phyloP scores from a whole-genome alignment of 2,113 vertebrate genomes.

The Oenanthe melanoleuca region DNA sequence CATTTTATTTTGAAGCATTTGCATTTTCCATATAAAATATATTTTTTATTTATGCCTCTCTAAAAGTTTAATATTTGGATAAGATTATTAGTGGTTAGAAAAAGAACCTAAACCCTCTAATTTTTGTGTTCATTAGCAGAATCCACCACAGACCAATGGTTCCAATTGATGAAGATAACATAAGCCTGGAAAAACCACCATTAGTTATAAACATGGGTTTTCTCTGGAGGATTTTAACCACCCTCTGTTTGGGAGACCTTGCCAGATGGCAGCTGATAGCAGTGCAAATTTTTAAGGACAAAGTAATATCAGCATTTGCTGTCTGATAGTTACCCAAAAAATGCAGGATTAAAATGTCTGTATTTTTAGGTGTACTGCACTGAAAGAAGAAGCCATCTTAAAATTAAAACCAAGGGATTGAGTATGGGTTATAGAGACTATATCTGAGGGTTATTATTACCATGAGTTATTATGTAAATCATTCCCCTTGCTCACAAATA shows the following conservation, averaged over 20 bases:
- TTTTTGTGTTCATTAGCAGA: not conserved
- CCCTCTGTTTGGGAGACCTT: not conserved
- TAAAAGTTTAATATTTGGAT: not conserved
- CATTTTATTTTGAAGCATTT: not conserved
- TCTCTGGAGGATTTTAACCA: not conserved
- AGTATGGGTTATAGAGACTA: not conserved
- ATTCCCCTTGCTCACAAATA: constrained; percentile 19
- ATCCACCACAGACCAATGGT: not conserved
- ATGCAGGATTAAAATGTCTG: not conserved
- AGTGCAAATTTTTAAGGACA: not conserved
- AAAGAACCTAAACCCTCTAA: not conserved
- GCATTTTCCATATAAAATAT: not conserved
- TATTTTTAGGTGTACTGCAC: not conserved
- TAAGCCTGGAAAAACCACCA: not conserved
- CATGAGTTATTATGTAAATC: constrained; percentile 37
- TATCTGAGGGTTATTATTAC: constrained; percentile 28
- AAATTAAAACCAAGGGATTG: not conserved
- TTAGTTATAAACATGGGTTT: not conserved
- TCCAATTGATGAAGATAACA: not conserved
- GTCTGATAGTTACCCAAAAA: not conserved
- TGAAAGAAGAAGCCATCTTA: not conserved
- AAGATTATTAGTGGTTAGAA: not conserved
- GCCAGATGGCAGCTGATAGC: not conserved
- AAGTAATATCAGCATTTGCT: not conserved
- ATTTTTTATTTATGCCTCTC: not conserved